Base-by-base conservation (phyloP, 2,888 invertebrate species). In the Halictus ligatus region DNA sequence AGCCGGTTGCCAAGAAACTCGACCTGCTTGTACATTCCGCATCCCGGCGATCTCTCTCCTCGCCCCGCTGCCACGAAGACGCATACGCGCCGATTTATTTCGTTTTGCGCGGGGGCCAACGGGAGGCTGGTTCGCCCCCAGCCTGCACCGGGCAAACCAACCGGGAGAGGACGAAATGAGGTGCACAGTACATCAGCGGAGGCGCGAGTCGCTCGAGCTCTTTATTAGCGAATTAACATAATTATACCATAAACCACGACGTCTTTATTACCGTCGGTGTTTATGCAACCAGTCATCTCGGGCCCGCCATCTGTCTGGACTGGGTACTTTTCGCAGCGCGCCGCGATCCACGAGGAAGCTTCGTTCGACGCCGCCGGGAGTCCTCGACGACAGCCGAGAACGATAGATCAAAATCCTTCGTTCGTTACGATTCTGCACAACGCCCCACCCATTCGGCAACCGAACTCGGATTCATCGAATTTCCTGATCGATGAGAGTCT, bases 141-240 rank as follows among this genome's bases (percentile, higher is more conserved):
- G 58, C 58, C 58, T n/a, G n/a, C 58, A 58, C 69, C 69, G 43
- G 71, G 80, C 80, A 81, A 84, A 88, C 81, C 78, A 71, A 80
- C 84, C 87, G 86, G 79, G 85, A 21, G 79, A 58, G 64, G 78
- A 79, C 77, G 83, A 83, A 89, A 89, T 83, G 84, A 79, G 81
- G 81, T n/a, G 43, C 72, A n/a, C 58, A 18, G 50, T 67, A 48
- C 78, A 50, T 84, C 82, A 75, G 67, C 78, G 21, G 67, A 78
- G 87, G 83, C 87, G 88, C 81, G 92, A 92, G 87, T 92, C 85
- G 87, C 90, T 86, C 87, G 71, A 87, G 40, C 87, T 89, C 91
- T 93, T 93, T 92, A 92, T 92, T 92, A 93, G 94, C 88, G 91
- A 93, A 93, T 94, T 94, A 93, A 92, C 94, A 94, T 94, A 94